Evolutionary conservation across 2,888 invertebrate species (phyloP), one percentile per base, ranked within the genome.

Genomic region (Agonopterix alstromeriana): DNA sequence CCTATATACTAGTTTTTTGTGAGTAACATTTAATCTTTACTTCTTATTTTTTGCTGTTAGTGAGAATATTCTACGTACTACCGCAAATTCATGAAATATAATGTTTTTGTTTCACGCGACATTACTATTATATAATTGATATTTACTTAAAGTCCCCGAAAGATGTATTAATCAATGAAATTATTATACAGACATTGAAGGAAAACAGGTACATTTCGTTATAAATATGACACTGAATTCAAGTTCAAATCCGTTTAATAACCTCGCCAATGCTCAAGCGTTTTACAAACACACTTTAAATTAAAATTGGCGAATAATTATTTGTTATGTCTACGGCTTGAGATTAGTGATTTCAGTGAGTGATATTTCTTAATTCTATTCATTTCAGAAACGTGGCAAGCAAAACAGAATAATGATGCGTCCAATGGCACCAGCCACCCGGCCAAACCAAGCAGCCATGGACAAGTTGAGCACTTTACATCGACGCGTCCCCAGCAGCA

Each of bases 331-430:
- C 12, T 8, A 11, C 42, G 11, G 11, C 27, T 27, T 12, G 8
- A 42, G 11, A 11, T 12, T 42, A 12, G 10, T 42, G 8, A 42
- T 12, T 12, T 11, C 36, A n/a, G n/a, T n/a, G n/a, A n/a, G n/a
- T n/a, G n/a, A n/a, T n/a, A 12, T 43, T 0, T 38, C n/a, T n/a
- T 38, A 38, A 38, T 38, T 38, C 0, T n/a, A 38, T 10, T 42
- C 8, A 12, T 86, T 86, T 40, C 84, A 88, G 88, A 88, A 88
- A 77, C 82, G 88, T 36, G 86, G 86, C 47, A 88, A 89, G 55
- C 87, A 87, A 53, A 90, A 89, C 59, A 69, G 89, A 36, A 82
- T 89, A 42, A 88, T 80, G 78, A 83, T 82, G 81, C 76, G 84
- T 40, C 88, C 87, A 0, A 65, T 77, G 50, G 72, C 77, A 0